A percentile compares a stretch with the other conserved stretches of the same genome.
phyloP scores from a whole-genome alignment of 1,140 invertebrate species.

The Drosophila murphyi region DNA sequence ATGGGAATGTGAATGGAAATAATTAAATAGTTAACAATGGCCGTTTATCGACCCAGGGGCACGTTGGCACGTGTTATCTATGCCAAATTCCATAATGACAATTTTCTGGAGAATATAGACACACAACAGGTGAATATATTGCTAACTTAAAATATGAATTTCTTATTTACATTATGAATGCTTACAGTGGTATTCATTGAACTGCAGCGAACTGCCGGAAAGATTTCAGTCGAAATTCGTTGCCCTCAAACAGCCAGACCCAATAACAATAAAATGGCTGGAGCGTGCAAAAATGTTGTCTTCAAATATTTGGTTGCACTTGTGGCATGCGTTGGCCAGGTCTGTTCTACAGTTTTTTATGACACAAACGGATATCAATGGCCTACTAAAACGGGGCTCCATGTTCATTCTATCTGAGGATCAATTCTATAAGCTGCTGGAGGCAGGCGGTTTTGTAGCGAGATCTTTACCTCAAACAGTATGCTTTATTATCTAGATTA shows the following conservation, averaged over 20 bases:
- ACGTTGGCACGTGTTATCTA: conserved; percentile 88
- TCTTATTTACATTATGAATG: conserved; percentile 4
- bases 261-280: conserved; percentile 89
- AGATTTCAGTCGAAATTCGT: conserved; percentile 86
- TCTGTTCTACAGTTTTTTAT: conserved; percentile 89
- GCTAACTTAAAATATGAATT: not conserved
- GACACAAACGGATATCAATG: conserved; percentile 92
- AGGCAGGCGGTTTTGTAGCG: conserved; percentile 66
- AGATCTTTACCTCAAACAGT: conserved; percentile 51
- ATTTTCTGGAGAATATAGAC: conserved; percentile 87
- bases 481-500: not conserved
- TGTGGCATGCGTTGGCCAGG: conserved; percentile 89
- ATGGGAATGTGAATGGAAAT: conserved; percentile 10
- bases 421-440: conserved; percentile 89
- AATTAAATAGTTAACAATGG: conserved; percentile 20
- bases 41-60: conserved; percentile 85
- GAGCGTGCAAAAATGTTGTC: conserved; percentile 88
- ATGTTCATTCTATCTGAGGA: conserved; percentile 94
- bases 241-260: conserved; percentile 86
- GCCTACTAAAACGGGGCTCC: conserved; percentile 91
- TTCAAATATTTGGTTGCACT: conserved; percentile 89
- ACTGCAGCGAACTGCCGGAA: conserved; percentile 61
- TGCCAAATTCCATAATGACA: conserved; percentile 87
- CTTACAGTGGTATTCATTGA: conserved; percentile 87
- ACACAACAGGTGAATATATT: conserved; percentile 86